Conservation (phyloP, 1,140 invertebrate species). For the Neocloeon triangulifer region DNA sequence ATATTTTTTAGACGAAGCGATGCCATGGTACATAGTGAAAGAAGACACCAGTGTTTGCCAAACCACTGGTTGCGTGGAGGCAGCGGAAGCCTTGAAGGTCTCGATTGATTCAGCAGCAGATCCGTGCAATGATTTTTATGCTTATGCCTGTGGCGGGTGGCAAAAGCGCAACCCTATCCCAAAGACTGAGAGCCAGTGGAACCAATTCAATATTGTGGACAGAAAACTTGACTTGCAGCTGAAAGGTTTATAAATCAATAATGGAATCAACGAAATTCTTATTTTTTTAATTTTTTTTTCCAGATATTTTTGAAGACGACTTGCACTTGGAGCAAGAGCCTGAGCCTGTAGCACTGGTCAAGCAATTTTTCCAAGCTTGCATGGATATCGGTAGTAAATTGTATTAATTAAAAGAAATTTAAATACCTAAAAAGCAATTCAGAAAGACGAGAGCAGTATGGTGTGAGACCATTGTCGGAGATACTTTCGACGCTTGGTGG, state of each 20-base stretch:
- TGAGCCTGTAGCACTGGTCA: constrained; percentile 12
- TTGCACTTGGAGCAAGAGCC: no score
- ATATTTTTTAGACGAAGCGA: not conserved
- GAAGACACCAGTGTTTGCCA: no score
- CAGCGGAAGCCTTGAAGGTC: constrained; percentile 13
- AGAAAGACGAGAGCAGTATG: constrained; percentile 15
- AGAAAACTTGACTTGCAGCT: constrained; percentile 16
- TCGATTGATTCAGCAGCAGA: constrained; percentile 15
- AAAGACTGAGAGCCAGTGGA: constrained; percentile 16
- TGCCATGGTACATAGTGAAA: not conserved
- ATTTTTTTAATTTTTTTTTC: constrained; percentile 1
- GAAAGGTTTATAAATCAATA: constrained; percentile 12
- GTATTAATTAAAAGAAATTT: not conserved
- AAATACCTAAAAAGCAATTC: not conserved
- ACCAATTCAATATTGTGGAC: constrained; percentile 17
- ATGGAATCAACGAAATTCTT: no score
- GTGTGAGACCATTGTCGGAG: constrained; percentile 13
- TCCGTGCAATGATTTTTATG: constrained; percentile 17
- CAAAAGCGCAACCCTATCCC: constrained; percentile 20
- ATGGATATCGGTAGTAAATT: constrained; percentile 13
- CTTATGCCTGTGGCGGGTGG: constrained; percentile 26
- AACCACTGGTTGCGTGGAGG: not conserved
- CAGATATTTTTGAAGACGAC: constrained; percentile 15
- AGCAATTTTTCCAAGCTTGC: constrained; percentile 14
- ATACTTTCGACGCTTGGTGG: constrained; percentile 17